phyloP scores from a whole-genome alignment of 1,140 invertebrate species.

The Apocrypta bakeri region DNA sequence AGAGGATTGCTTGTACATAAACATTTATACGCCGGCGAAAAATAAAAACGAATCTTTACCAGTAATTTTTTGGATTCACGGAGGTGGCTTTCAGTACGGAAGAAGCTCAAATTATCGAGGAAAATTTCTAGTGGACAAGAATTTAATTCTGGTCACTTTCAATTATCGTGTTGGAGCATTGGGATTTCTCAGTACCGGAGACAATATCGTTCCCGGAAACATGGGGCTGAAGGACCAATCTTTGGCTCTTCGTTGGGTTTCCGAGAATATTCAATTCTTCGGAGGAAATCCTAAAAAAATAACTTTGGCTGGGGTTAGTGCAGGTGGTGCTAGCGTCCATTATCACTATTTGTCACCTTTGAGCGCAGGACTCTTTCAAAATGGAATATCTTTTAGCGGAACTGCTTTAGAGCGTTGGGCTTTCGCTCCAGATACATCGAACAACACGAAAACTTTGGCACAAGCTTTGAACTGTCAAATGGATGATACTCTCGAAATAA shows the following conservation, averaged over 20 bases:
- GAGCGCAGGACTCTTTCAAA: conserved; percentile 62
- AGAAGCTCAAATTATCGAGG: conserved; percentile 70
- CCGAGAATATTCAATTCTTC: conserved; percentile 75
- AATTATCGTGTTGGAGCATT: conserved; percentile 79
- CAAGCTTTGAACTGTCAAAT: conserved; percentile 81
- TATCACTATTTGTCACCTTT: conserved; percentile 77
- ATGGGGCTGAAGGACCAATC: conserved; percentile 79
- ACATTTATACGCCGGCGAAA: conserved; percentile 75
- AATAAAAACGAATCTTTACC: conserved; percentile 51
- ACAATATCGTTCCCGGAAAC: conserved; percentile 75
- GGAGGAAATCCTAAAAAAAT: conserved; percentile 74
- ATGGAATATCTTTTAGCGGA: conserved; percentile 87
- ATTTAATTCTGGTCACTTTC: conserved; percentile 79
- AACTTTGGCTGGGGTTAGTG: conserved; percentile 74
- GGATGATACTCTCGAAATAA: neutral
- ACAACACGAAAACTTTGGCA: conserved; percentile 81
- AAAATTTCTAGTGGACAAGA: conserved; percentile 78
- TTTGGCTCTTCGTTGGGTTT: conserved; percentile 77
- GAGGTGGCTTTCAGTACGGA: conserved; percentile 65
- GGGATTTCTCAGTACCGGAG: conserved; percentile 76
- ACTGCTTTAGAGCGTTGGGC: conserved; percentile 83
- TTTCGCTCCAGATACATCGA: conserved; percentile 77
- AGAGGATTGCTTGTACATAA: conserved; percentile 78
- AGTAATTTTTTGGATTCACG: conserved; percentile 64
- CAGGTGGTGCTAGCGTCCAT: conserved; percentile 75